Evolutionary conservation across 2,888 invertebrate genomes (phyloP), one percentile per base, ranked within the genome.

Genomic region (Ctena decussata): DNA sequence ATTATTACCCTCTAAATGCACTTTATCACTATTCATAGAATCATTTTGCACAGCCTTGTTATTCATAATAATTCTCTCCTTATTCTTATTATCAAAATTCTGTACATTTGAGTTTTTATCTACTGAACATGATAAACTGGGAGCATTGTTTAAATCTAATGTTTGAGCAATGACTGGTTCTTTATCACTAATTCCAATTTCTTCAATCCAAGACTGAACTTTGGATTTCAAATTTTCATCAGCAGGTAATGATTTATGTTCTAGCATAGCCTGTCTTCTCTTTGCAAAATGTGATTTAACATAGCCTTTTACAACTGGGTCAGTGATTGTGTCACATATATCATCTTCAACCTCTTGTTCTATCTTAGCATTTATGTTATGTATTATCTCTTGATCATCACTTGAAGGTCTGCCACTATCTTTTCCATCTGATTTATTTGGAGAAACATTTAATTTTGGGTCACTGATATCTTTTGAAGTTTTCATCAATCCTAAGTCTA

Each of bases 221-320:
- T 65, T 65, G 18, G 65, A 65, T 65, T 65, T 65, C 65, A 65
- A 35, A 30, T 32, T 65, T 35, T 65, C 65, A 65, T 24, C 35
- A 35, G 12, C 3, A 3, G 65, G 35, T 21, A 35, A 35, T 32
- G 35, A 65, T 65, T 32, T 65, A 5, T 65, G 21, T 18, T 65
- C 65, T 35, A 65, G 1, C 8, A 18, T 12, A 32, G 6, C 18
- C 30, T 65, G 65, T 21, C 65, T 65, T 41, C 30, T 44, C 44
- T 90, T 90, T 30, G 78, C 87, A 75, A 92, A 90, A 77, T 92
- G 92, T 35, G 91, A 92, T 60, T 90, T 92, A 15, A 93, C 87
- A 80, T 92, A 93, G 15, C 92, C 92, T 74, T 91, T 91, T 6
- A 94, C 81, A 11, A 93, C 83, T 44, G 93, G 94, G 74, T 93